Conservation (phyloP, 2,113 vertebrate species). For the Pseudolaguvia tuberculata region DNA sequence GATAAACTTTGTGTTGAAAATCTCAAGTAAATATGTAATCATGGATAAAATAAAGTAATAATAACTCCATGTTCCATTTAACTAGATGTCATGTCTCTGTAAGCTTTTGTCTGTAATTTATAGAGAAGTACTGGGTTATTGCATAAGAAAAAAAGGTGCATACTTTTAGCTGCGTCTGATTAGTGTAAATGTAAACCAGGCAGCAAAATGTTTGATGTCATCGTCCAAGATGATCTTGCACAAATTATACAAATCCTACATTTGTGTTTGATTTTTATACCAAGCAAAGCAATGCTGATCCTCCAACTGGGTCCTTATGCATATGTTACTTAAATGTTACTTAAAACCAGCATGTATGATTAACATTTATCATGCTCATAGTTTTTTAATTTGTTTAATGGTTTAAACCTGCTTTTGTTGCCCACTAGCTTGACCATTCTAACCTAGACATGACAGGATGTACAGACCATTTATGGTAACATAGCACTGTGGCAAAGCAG, state of each 20-base stretch:
- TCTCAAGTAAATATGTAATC: not conserved
- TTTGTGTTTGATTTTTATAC: not conserved
- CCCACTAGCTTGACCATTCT: not conserved
- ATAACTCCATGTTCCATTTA: not conserved
- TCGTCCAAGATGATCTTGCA: not conserved
- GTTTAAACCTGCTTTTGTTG: not conserved
- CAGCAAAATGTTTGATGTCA: not conserved
- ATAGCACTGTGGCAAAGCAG: not conserved
- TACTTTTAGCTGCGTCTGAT: constrained; percentile 7
- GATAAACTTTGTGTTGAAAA: not conserved
- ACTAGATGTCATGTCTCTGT: not conserved
- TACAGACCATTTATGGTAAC: not conserved
- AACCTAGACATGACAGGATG: constrained; percentile 1
- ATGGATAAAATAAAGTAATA: not conserved
- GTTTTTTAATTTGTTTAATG: not conserved
- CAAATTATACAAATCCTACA: not conserved
- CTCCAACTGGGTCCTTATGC: not conserved
- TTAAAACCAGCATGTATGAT: not conserved
- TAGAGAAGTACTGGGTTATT: not conserved
- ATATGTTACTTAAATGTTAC: not conserved
- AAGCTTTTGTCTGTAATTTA: not conserved
- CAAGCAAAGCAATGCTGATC: not conserved
- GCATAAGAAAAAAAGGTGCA: not conserved
- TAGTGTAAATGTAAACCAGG: not conserved
- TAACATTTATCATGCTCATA: not conserved